These are phyloP conservation scores for Corydoras maculifer DNA, from an alignment of 2,113 vertebrate species.

Conservation along the genomic window DNA sequence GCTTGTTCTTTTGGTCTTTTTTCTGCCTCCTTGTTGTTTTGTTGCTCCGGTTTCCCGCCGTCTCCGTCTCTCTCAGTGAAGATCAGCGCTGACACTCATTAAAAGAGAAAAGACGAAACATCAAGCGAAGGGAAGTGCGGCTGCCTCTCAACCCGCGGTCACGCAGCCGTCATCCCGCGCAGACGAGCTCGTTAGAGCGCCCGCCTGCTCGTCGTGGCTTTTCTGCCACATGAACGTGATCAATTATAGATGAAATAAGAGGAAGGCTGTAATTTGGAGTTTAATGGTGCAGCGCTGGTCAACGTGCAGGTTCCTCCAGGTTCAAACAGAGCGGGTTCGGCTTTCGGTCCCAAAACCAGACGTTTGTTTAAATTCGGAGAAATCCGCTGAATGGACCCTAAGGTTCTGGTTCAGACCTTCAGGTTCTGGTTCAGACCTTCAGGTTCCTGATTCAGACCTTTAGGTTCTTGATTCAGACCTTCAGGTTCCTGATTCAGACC, in stretches of 20 bases:
- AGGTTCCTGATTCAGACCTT: too few species aligned
- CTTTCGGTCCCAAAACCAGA: too few species aligned
- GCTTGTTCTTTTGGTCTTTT: conserved; percentile 66
- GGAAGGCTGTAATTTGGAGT: conserved; percentile 42
- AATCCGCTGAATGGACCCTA: too few species aligned
- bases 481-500: too few species aligned
- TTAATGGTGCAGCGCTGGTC: conserved; percentile 32
- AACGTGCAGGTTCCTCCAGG: background rate
- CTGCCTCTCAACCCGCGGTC: conserved; percentile 69
- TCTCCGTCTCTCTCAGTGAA: conserved; percentile 33
- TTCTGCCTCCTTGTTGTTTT: conserved; percentile 71
- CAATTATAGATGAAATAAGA: conserved; percentile 73
- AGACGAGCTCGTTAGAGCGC: conserved; percentile 60
- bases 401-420: too few species aligned
- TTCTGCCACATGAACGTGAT: conserved; percentile 57
- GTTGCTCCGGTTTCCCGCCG: conserved; percentile 49
- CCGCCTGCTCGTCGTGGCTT: conserved; percentile 40
- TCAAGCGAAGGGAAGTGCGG: conserved; percentile 58
- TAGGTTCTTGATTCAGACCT: too few species aligned
- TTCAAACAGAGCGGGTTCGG: too few species aligned
- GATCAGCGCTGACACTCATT: conserved; percentile 70
- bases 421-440: too few species aligned
- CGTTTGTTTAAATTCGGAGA: too few species aligned
- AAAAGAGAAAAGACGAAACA: conserved; percentile 66
- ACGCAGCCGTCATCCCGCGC: conserved; percentile 55